phyloP scores from a whole-genome alignment of 2,888 invertebrate species.

The Tipula confusa region DNA sequence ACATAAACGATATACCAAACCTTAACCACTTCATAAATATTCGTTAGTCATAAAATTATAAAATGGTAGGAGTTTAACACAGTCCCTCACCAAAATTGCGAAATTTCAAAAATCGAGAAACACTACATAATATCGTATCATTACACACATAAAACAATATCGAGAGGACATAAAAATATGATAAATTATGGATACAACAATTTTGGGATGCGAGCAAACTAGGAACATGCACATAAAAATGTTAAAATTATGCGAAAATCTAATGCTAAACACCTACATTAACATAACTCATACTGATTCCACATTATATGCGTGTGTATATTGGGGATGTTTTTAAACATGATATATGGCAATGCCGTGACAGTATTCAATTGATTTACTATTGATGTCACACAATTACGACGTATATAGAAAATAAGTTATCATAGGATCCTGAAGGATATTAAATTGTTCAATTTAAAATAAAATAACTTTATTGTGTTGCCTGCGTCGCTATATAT shows the following conservation, averaged over 20 bases:
- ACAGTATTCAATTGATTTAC: conserved; percentile 9
- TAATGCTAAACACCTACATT: conserved; percentile 1
- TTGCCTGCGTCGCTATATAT: background rate
- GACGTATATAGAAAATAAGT: background rate
- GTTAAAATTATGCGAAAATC: background rate
- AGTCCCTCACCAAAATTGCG: no score
- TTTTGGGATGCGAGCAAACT: background rate
- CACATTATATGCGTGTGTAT: background rate
- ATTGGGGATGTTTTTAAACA: background rate
- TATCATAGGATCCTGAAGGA: background rate
- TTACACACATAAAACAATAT: background rate
- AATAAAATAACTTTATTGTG: background rate
- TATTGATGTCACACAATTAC: conserved; percentile 13
- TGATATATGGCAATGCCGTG: background rate
- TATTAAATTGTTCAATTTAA: conserved; percentile 20
- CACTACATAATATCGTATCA: no score
- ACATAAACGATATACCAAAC: no score
- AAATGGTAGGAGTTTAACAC: no score
- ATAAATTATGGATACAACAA: background rate
- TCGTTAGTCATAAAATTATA: no score
- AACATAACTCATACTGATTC: conserved; percentile 6
- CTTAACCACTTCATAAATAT: no score
- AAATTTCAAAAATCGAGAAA: no score
- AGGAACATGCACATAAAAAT: background rate
- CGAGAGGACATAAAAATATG: background rate